A percentile compares a stretch with the other conserved stretches of the same genome.
phyloP scores from a whole-genome alignment of 2,113 vertebrate species.

The Sigmodon hispidus region DNA sequence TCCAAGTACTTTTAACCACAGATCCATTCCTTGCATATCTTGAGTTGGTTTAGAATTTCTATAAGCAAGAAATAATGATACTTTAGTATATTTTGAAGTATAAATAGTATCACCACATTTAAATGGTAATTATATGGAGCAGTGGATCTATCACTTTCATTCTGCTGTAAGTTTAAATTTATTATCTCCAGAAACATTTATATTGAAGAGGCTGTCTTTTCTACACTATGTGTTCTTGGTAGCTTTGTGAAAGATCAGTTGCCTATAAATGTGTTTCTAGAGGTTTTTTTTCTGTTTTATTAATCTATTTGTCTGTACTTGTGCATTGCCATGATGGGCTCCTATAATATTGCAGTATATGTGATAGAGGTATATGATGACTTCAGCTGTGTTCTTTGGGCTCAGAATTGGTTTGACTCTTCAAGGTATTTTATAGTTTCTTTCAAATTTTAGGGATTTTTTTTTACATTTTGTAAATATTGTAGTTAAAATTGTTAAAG shows the following conservation, averaged over 20 bases:
- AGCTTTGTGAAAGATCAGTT: background rate
- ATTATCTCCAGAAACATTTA: slow-evolving; percentile 7
- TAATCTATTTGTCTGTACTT: background rate
- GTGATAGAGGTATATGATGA: background rate
- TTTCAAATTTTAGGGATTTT: background rate
- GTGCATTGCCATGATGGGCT: background rate
- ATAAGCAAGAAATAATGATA: background rate
- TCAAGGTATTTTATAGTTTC: background rate
- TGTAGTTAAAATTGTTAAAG: background rate
- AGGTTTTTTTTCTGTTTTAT: background rate
- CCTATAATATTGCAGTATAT: background rate
- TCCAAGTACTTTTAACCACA: background rate
- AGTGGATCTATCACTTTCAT: background rate
- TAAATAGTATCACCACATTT: background rate
- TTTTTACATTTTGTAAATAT: background rate
- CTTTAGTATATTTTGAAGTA: background rate
- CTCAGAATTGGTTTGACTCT: background rate
- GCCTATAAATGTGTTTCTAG: background rate
- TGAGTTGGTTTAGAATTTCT: background rate
- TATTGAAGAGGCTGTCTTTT: background rate
- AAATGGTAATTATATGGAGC: background rate
- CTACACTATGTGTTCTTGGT: background rate
- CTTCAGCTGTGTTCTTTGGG: background rate
- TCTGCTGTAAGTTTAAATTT: background rate
- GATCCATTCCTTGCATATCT: background rate